A percentile compares a stretch with the other conserved stretches of the same genome.
Conservation (phyloP, 92 coral and sea anemone species). For the Porites evermanni region DNA sequence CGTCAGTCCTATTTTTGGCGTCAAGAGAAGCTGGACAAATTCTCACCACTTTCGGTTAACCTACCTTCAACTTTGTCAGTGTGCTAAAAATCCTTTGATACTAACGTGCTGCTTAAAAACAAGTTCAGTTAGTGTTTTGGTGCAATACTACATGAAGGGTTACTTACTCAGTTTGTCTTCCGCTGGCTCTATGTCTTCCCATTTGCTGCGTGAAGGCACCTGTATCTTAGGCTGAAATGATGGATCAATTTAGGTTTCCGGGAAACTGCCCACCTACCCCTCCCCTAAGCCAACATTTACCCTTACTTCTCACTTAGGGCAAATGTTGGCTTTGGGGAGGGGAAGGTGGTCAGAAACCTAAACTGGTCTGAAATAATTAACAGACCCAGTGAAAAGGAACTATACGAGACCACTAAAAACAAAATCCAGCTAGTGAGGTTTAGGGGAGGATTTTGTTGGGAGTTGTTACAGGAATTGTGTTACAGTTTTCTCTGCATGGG, state of each 20-base stretch:
- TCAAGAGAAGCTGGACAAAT: neutral
- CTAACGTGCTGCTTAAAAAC: neutral
- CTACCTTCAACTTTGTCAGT: neutral
- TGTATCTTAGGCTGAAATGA: slow-evolving; percentile 72
- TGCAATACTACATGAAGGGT: neutral
- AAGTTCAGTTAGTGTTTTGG: neutral
- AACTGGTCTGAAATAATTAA: slow-evolving; percentile 34
- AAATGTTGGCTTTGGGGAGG: too few species aligned
- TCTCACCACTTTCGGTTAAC: neutral
- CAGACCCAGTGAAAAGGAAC: slow-evolving; percentile 38
- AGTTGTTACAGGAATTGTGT: neutral
- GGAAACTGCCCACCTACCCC: too few species aligned
- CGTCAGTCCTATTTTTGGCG: neutral
- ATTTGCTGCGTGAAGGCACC: slow-evolving; percentile 92
- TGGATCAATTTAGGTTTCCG: too few species aligned
- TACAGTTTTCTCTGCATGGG: too few species aligned
- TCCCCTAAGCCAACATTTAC: too few species aligned
- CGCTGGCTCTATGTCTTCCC: slow-evolving; percentile 96
- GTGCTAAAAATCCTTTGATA: slow-evolving; percentile 3
- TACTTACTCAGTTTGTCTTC: slow-evolving; percentile 90
- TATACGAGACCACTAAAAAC: neutral
- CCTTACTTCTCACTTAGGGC: too few species aligned
- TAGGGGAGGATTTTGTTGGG: neutral
- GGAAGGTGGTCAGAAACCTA: too few species aligned
- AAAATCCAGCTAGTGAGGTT: neutral